These are phyloP conservation scores for Drosophila macrothrix DNA, from an alignment of 2,888 invertebrate genomes.

Conservation along the genomic window DNA sequence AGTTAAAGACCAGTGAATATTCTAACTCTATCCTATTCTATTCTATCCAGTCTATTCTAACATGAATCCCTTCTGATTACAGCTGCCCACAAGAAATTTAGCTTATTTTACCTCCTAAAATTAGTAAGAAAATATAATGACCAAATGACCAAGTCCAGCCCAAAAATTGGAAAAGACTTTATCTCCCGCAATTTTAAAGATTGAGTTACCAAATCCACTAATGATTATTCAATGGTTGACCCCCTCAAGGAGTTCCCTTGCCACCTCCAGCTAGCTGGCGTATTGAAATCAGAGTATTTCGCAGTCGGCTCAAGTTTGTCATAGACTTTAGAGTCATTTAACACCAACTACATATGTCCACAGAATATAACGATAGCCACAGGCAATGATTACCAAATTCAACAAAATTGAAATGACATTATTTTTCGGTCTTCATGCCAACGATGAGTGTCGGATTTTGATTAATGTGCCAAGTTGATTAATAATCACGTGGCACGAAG, in stretches of 20 bases:
- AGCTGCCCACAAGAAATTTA: background rate
- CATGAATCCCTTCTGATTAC: background rate
- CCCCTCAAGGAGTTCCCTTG: background rate
- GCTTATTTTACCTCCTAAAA: background rate
- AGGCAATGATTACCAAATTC: conserved; percentile 5
- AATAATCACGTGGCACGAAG: conserved; percentile 52
- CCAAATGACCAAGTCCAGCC: background rate
- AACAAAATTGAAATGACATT: conserved; percentile 17
- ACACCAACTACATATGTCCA: background rate
- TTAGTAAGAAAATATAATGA: background rate
- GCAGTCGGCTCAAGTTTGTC: no score
- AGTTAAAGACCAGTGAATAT: background rate
- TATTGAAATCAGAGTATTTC: background rate
- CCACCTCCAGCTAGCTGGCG: background rate
- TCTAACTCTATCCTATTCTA: no score
- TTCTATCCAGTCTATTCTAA: no score
- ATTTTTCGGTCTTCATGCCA: conserved; percentile 13
- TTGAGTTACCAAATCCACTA: background rate
- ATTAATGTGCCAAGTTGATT: conserved; percentile 52
- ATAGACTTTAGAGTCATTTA: background rate
- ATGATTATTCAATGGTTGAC: background rate
- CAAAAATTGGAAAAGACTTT: background rate
- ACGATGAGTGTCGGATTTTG: conserved; percentile 9
- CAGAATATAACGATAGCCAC: background rate
- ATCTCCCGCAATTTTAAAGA: background rate